phyloP scores from a whole-genome alignment of 2,888 invertebrate species.

The Standfussiana lucernea region DNA sequence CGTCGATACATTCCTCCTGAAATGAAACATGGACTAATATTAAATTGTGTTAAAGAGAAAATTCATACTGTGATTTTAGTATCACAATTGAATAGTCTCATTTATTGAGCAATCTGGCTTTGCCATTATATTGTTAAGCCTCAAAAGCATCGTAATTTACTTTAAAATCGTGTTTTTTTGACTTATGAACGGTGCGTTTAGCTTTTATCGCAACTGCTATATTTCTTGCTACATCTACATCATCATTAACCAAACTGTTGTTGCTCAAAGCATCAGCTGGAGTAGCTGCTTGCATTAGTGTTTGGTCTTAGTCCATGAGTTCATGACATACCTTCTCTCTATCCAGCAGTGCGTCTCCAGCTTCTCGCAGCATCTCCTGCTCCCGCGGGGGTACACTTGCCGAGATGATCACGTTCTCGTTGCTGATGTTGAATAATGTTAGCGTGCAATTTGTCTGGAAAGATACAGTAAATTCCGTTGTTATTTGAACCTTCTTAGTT shows the following conservation, averaged over 20 bases:
- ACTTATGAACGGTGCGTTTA: background rate
- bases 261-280: background rate
- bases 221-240: background rate
- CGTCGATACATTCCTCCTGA: conserved; percentile 96
- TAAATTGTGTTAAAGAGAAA: no score
- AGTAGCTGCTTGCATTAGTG: background rate
- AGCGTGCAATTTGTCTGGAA: conserved; percentile 96
- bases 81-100: no score
- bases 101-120: background rate
- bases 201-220: background rate
- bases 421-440: conserved; percentile 96
- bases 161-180: no score
- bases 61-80: no score
- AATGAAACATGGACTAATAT: conserved; percentile 56
- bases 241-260: background rate
- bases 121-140: background rate
- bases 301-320: background rate
- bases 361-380: conserved; percentile 91
- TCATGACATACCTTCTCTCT: conserved; percentile 92
- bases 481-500: background rate
- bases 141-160: no score
- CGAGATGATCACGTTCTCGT: conserved; percentile 96
- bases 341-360: conserved; percentile 92
- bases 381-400: conserved; percentile 93
- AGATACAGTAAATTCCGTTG: conserved; percentile 27